These are phyloP conservation scores for Anticlea derivata DNA, from an alignment of 2,888 invertebrate species.

Conservation along the genomic window DNA sequence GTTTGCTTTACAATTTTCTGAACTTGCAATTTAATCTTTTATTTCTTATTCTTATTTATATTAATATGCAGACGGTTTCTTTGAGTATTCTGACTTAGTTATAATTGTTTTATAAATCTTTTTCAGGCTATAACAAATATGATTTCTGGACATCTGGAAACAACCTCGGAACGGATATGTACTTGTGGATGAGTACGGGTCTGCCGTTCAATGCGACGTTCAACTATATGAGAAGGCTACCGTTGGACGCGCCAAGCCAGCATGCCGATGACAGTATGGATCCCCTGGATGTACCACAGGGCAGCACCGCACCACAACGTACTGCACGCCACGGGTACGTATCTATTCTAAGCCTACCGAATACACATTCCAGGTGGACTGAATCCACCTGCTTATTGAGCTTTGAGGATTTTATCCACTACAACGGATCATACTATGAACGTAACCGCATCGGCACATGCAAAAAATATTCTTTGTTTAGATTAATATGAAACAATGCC, in stretches of 20 bases:
- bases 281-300: constrained; percentile 86
- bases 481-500: no score
- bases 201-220: constrained; percentile 95
- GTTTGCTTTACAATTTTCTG: constrained; percentile 10
- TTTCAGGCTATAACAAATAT: constrained; percentile 88
- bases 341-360: constrained; percentile 5
- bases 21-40: background rate
- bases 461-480: no score
- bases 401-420: no score
- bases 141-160: constrained; percentile 96
- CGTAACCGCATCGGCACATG: no score
- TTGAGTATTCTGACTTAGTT: no score
- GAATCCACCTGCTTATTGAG: no score
- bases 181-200: constrained; percentile 95
- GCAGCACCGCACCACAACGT: constrained; percentile 90
- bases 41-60: no score
- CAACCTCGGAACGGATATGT: constrained; percentile 93
- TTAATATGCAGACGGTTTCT: no score
- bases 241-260: constrained; percentile 80
- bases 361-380: no score
- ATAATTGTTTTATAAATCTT: background rate
- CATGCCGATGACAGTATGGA: constrained; percentile 83
- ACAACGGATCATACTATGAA: no score
- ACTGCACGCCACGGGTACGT: constrained; percentile 89
- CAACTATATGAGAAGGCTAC: constrained; percentile 88